Base-by-base conservation (phyloP, 1,140 invertebrate species). In the Eupeodes corollae region DNA sequence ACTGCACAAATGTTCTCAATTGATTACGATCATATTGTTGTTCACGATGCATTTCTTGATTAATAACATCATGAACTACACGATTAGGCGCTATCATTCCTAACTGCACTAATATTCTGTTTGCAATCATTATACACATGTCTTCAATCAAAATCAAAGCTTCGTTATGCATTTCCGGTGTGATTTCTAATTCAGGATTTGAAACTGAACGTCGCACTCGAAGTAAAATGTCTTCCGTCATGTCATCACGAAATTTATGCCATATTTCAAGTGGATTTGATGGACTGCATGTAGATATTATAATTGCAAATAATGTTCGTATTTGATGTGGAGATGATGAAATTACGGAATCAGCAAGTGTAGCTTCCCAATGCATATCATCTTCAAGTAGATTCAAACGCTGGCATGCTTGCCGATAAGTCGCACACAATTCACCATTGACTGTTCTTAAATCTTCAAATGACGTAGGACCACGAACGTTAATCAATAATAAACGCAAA, bases 391-490 rank as follows among this genome's bases (percentile, higher is more conserved):
- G 51, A 41, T 53, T 41, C 35, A 66, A 46, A 30, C 47, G 49
- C 44, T 56, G 57, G 53, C 67, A 72, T 13, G 68, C 64, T 39
- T 61, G 57, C 51, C 55, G 52, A 45, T 59, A 72, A 30, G 70
- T 67, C 1, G 40, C 42, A 55, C 56, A 63, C 44, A 64, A 31
- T n/a, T 47, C 8, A 46, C 62, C 65, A 53, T 71, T 48, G 18
- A 71, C 10, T 13, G 8, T 74, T 67, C 55, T 52, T 44, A 75
- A 50, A 53, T 66, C n/a, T 53, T 61, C 12, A 51, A 74, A 74
- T 43, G 61, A 70, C 46, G 55, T 72, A 52, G 70, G 67, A 5
- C 72, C 72, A 47, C 55, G 59, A 30, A 75, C 64, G 56, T 70
- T 62, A n/a, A 61, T 49, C 44, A n/a, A n/a, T n/a, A n/a, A n/a